Evolutionary conservation across 2,797 vertebrate species (phyloP), one percentile per base, ranked within the genome.

Genomic region (Phoebastria nigripes): DNA sequence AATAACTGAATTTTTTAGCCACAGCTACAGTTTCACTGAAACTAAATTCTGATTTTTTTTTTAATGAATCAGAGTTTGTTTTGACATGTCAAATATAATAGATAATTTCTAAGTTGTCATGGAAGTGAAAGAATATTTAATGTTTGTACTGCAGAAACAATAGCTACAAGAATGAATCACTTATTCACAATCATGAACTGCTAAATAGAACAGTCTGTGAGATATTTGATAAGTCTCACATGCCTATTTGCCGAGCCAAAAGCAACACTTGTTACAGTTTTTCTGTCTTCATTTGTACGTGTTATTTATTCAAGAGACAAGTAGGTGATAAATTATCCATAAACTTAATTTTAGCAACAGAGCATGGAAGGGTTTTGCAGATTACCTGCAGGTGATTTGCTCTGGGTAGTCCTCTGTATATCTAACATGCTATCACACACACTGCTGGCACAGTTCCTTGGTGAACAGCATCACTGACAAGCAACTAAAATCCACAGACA

Each of bases 241-340:
- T 76, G 81, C 47, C 70, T 94, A 67, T 94, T 94, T 96, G 74
- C 88, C 91, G 86, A 94, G 92, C 82, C 89, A 93, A 96, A 95
- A 97, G 86, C 74, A 95, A 96, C 62, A 67, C 95, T 96, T 91
- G 91, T 46, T 93, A 78, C 0, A 95, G 74, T 86, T 93, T 62
- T 74, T 78, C 81, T 86, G 74, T 39, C 82, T 93, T 93, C 80
- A 74, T 96, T 94, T 95, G 70, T 96, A 93, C 26, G 26, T 90
- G 80, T 90, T 93, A 94, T 96, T 94, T 96, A 96, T 96, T 96
- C 88, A 94, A 58, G 54, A 95, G 95, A 96, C 72, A 91, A 93
- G 94, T 4, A 83, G 86, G 90, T 55, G 91, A 94, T 90, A 96
- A 94, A 97, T 96, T 76, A 94, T 61, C 87, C 89, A 76, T 82